These are phyloP conservation scores for Marmota monax DNA, from an alignment of 2,113 vertebrate species.

Conservation along the genomic window DNA sequence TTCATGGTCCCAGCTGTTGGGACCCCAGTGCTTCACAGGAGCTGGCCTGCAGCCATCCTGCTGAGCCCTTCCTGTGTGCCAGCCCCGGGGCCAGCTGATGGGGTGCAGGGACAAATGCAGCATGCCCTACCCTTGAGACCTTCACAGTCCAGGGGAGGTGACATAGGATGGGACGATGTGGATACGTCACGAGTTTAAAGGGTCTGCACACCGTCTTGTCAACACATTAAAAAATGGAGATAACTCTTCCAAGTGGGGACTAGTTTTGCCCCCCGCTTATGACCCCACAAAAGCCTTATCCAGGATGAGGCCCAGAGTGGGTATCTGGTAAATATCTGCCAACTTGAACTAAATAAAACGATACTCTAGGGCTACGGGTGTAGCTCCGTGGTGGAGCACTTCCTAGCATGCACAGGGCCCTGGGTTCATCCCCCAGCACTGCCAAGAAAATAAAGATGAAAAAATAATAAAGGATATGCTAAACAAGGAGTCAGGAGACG, in stretches of 20 bases:
- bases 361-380: background rate
- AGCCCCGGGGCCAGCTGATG: background rate
- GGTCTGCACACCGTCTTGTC: background rate
- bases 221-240: background rate
- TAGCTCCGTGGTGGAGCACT: background rate
- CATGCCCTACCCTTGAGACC: background rate
- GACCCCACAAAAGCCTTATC: background rate
- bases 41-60: background rate
- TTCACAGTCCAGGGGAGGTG: no score
- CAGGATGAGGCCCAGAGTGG: background rate
- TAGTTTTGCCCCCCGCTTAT: background rate
- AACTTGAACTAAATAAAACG: background rate
- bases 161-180: background rate
- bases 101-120: background rate
- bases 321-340: background rate
- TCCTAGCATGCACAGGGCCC: background rate
- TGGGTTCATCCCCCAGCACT: background rate
- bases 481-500: background rate
- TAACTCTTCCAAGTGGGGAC: background rate
- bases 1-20: background rate
- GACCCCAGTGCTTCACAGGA: accelerated
- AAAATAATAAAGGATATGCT: background rate
- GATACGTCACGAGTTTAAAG: background rate
- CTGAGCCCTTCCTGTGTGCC: background rate
- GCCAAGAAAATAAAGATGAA: background rate